A percentile compares a stretch with the other conserved stretches of the same genome.
These are phyloP conservation scores for Dreissena polymorpha DNA, from an alignment of 1,140 invertebrate species.

Conservation along the genomic window DNA sequence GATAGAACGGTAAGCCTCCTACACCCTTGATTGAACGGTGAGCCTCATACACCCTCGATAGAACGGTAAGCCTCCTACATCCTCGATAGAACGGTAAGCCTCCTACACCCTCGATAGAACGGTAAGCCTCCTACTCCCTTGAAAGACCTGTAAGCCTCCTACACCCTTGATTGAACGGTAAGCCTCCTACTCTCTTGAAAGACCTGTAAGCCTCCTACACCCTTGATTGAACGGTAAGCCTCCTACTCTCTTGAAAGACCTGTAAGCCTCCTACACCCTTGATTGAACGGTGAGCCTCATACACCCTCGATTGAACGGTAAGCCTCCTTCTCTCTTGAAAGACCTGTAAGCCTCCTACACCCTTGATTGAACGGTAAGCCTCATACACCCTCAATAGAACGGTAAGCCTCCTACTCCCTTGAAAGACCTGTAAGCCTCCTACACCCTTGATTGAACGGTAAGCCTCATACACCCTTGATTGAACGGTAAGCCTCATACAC, in stretches of 20 bases:
- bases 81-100: too few species aligned
- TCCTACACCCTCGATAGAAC: slow-evolving; percentile 45
- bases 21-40: background rate
- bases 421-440: too few species aligned
- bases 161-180: slow-evolving; percentile 45
- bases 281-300: slow-evolving; percentile 36
- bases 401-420: slow-evolving; percentile 28
- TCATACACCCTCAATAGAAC: slow-evolving; percentile 41
- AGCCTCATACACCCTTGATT: background rate
- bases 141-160: slow-evolving; percentile 13
- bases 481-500: slow-evolving; percentile 29
- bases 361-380: background rate
- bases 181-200: background rate
- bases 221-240: slow-evolving; percentile 43
- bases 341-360: slow-evolving; percentile 34
- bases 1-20: slow-evolving; percentile 42
- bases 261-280: slow-evolving; percentile 31
- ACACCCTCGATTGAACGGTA: too few species aligned
- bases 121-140: slow-evolving; percentile 10
- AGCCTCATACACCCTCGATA: slow-evolving; percentile 42
- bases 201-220: slow-evolving; percentile 48
- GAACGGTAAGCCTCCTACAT: slow-evolving; percentile 38
- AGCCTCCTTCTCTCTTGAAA: slow-evolving; percentile 41
- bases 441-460: slow-evolving; percentile 47
- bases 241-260: background rate